A percentile compares a stretch with the other conserved stretches of the same genome.
These are phyloP conservation scores for Chamaea fasciata DNA, from an alignment of 2,113 vertebrate species.

Conservation along the genomic window DNA sequence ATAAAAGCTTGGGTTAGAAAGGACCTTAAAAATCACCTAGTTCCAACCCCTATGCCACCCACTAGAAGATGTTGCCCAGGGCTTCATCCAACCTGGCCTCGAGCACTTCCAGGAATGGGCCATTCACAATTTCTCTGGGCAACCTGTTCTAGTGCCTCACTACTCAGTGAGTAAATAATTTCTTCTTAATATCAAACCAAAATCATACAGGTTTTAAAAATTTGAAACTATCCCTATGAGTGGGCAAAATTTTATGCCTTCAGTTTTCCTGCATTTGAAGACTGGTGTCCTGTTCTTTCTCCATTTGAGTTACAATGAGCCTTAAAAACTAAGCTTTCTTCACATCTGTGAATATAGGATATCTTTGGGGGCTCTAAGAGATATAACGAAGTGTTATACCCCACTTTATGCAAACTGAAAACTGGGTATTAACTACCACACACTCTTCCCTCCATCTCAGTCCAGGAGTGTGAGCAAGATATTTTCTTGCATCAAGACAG, in stretches of 20 bases:
- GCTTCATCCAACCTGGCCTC: background rate
- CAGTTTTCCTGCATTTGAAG: background rate
- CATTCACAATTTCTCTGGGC: background rate
- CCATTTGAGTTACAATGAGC: background rate
- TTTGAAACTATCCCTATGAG: background rate
- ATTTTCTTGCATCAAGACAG: background rate
- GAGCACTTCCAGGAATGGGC: background rate
- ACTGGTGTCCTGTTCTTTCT: background rate
- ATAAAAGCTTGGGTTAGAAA: background rate
- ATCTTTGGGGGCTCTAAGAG: background rate
- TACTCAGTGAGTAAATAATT: background rate
- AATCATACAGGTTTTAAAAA: background rate
- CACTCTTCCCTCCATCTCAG: background rate
- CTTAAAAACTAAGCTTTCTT: background rate
- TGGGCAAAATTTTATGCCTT: background rate
- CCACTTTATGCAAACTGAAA: background rate
- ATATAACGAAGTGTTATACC: background rate
- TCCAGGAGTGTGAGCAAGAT: background rate
- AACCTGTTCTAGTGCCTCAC: background rate
- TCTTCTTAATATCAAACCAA: background rate
- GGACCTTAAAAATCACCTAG: background rate
- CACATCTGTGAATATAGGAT: background rate
- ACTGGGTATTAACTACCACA: fast-evolving
- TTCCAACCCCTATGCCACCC: background rate
- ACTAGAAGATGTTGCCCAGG: background rate